These are phyloP conservation scores for Rhagonycha lutea DNA, from an alignment of 2,888 invertebrate species.

Conservation along the genomic window DNA sequence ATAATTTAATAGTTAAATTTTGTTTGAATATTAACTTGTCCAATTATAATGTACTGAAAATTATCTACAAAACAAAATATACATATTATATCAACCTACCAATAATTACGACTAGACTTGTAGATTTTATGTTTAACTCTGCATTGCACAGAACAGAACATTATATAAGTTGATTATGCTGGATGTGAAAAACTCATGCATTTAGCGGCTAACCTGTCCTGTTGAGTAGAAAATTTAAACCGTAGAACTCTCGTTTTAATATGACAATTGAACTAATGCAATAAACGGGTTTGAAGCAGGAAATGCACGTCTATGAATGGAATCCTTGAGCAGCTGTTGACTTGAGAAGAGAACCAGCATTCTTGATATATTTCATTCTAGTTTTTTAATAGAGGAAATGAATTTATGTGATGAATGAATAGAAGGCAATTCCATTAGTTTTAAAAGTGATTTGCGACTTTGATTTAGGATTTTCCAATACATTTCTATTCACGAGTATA, in stretches of 20 bases:
- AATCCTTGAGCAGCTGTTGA: conserved; percentile 19
- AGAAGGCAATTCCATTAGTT: not conserved
- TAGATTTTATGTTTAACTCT: not conserved
- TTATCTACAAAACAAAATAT: not conserved
- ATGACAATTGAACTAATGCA: conserved; percentile 17
- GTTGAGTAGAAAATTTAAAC: conserved; percentile 5
- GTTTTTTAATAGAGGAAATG: not conserved
- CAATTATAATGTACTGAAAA: not conserved
- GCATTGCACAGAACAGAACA: not conserved
- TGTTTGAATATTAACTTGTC: too few species aligned
- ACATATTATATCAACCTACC: not conserved
- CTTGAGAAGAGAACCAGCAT: conserved; percentile 15
- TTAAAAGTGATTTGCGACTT: not conserved
- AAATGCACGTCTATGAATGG: conserved; percentile 15
- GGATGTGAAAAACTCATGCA: not conserved
- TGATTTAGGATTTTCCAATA: not conserved
- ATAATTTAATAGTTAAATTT: not conserved
- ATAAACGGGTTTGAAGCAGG: conserved; percentile 21
- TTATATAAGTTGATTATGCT: not conserved
- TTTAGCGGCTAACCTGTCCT: not conserved
- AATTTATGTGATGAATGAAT: not conserved
- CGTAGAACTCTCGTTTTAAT: conserved; percentile 1
- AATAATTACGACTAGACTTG: not conserved
- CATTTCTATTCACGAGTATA: not conserved
- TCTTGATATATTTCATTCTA: conserved; percentile 10